These are phyloP conservation scores for Gadopsis bispinosus DNA, from an alignment of 2,797 vertebrate species.

Conservation along the genomic window DNA sequence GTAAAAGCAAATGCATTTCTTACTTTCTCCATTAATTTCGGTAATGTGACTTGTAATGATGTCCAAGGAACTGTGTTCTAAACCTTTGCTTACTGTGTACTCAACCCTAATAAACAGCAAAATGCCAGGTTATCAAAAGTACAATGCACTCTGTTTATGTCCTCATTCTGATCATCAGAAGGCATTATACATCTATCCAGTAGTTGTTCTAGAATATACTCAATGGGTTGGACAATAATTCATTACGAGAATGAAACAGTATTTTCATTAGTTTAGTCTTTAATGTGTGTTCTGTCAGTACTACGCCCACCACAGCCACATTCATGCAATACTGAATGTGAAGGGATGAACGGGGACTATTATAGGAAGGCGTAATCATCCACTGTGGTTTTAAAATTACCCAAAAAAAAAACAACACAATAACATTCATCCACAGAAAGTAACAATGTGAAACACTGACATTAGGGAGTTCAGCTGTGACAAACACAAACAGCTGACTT, in stretches of 20 bases:
- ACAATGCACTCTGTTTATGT: neutral
- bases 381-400: conserved; percentile 5
- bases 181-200: neutral
- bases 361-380: conserved; percentile 17
- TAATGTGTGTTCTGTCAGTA: neutral
- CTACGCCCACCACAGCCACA: conserved; percentile 5
- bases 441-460: neutral
- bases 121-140: neutral
- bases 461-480: conserved; percentile 29
- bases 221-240: neutral
- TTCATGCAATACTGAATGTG: conserved; percentile 1
- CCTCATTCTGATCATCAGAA: neutral
- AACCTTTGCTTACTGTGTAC: neutral
- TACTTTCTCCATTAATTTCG: neutral
- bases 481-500: conserved; percentile 10
- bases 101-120: neutral
- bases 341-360: conserved; percentile 3
- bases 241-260: conserved; percentile 3
- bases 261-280: conserved; percentile 11
- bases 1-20: conserved; percentile 15
- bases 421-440: conserved; percentile 30
- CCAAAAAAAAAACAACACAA: neutral
- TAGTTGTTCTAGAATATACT: neutral
- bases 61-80: neutral
- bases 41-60: neutral